These are phyloP conservation scores for Eulemur rufifrons DNA, from an alignment of 2,113 vertebrate genomes.

Conservation along the genomic window DNA sequence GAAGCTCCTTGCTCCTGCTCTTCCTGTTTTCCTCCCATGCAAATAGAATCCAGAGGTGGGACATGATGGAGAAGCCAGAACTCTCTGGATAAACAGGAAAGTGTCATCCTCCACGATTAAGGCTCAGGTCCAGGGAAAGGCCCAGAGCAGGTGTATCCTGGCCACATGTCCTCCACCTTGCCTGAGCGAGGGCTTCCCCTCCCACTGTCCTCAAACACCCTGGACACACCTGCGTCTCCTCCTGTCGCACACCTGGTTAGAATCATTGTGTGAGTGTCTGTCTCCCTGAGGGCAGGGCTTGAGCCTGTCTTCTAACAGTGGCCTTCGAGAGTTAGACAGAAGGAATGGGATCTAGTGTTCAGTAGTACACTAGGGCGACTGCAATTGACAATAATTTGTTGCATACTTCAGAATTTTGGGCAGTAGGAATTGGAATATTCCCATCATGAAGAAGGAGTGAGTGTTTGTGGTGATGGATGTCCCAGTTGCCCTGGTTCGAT, in stretches of 20 bases:
- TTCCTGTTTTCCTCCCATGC: background rate
- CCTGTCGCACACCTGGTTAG: background rate
- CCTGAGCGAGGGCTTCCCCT: background rate
- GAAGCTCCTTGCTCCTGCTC: background rate
- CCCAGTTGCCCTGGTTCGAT: background rate
- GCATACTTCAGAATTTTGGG: background rate
- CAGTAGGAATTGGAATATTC: background rate
- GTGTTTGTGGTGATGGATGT: background rate
- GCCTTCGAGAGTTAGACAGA: background rate
- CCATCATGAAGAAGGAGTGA: background rate
- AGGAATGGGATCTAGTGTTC: background rate
- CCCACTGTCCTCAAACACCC: background rate
- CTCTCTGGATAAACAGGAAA: background rate
- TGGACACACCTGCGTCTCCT: background rate
- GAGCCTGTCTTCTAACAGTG: background rate
- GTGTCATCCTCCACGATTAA: background rate
- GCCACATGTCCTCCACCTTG: background rate
- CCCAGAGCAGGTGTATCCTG: background rate
- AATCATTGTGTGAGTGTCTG: background rate
- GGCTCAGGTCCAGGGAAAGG: background rate
- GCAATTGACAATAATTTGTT: background rate
- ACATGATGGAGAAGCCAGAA: rapidly evolving
- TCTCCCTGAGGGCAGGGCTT: background rate
- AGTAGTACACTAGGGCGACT: background rate
- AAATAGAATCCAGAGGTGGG: background rate